Conservation (phyloP, 53 echinoderm and acorn worm genomes). For the Mesocentrotus franciscanus region DNA sequence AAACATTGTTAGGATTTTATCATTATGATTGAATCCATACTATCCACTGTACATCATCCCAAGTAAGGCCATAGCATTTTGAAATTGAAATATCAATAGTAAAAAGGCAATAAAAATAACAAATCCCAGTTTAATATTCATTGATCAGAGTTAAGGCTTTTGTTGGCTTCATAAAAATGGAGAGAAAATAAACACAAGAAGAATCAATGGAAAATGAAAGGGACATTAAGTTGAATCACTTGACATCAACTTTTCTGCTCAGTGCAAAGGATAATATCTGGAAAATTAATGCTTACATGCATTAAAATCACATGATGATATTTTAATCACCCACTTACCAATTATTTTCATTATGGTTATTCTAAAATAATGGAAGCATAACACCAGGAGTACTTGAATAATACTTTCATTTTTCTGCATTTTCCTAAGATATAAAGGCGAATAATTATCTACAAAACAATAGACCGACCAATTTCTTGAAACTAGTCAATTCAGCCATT, state of each 20-base stretch:
- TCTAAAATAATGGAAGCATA: background rate
- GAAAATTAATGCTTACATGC: background rate
- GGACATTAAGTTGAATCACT: slow-evolving; percentile 28
- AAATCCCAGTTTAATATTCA: background rate
- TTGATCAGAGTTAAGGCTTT: background rate
- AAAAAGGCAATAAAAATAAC: background rate
- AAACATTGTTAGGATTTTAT: background rate
- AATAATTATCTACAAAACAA: background rate
- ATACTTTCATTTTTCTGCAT: slow-evolving; percentile 25
- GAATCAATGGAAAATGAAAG: slow-evolving; percentile 33
- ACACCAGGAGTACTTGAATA: background rate
- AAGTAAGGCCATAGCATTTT: background rate
- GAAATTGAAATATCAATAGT: background rate
- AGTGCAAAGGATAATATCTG: background rate
- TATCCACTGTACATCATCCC: no score
- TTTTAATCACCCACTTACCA: background rate
- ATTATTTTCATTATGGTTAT: background rate
- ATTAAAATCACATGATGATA: background rate
- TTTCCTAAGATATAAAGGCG: background rate
- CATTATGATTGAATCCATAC: background rate
- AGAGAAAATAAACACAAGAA: background rate
- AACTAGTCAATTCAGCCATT: background rate
- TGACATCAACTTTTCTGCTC: background rate
- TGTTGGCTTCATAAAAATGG: background rate
- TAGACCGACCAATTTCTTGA: background rate